These are phyloP conservation scores for Papilio polyxenes DNA, from an alignment of 1,140 invertebrate genomes.

Conservation along the genomic window DNA sequence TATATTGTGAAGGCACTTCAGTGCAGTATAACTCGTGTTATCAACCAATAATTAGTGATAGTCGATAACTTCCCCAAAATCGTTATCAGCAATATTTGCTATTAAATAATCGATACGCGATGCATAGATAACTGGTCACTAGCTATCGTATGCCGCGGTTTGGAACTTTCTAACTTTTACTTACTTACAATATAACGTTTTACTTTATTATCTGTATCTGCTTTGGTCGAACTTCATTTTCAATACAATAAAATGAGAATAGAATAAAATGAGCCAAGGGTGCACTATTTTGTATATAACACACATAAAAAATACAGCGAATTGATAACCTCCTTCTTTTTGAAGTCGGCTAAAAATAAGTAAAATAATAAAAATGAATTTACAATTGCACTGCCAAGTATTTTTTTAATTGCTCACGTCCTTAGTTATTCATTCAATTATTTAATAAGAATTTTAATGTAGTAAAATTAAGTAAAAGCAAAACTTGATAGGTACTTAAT, in stretches of 20 bases:
- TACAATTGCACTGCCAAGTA: too few species aligned
- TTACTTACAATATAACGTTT: background rate
- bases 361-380: too few species aligned
- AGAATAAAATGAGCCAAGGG: too few species aligned
- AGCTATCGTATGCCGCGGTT: constrained; percentile 44
- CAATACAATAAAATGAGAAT: too few species aligned
- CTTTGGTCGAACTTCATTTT: too few species aligned
- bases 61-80: constrained; percentile 74
- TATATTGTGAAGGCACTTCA: constrained; percentile 70
- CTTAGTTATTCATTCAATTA: too few species aligned
- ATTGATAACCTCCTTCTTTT: too few species aligned
- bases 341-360: too few species aligned
- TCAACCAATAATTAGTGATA: constrained; percentile 77
- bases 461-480: background rate
- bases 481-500: background rate
- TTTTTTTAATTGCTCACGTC: too few species aligned
- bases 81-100: constrained; percentile 76
- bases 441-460: too few species aligned
- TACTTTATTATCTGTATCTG: background rate
- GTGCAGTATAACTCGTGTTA: constrained; percentile 68
- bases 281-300: too few species aligned
- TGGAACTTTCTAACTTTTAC: constrained; percentile 2
- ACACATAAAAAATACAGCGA: too few species aligned
- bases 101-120: constrained; percentile 79
- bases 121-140: constrained; percentile 74